Conservation (phyloP, 2,888 invertebrate genomes). For the Eudemis profundana region DNA sequence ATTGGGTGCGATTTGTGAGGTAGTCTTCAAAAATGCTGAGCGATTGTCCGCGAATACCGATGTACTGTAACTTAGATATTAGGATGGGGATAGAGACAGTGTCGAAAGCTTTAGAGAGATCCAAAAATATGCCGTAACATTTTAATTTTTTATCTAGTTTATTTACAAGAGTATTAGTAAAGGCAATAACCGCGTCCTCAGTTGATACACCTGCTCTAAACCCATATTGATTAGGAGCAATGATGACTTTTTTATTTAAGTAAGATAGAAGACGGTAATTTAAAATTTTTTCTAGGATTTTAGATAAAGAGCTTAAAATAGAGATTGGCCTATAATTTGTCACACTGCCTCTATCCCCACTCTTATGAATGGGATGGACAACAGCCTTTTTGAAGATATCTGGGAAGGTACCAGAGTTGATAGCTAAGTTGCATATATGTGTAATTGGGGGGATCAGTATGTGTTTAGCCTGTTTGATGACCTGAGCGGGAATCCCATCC, state of each 20-base stretch:
- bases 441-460: neutral
- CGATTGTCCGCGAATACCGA: neutral
- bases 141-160: neutral
- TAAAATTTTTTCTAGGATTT: too few species aligned
- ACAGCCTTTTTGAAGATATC: too few species aligned
- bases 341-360: too few species aligned
- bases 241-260: too few species aligned
- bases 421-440: constrained; percentile 13
- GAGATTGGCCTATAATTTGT: too few species aligned
- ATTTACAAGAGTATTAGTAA: neutral
- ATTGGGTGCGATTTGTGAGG: constrained; percentile 11
- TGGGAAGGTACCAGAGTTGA: constrained; percentile 9
- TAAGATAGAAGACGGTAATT: too few species aligned
- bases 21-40: constrained; percentile 23
- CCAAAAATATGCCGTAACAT: constrained; percentile 13
- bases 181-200: constrained; percentile 5
- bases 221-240: too few species aligned
- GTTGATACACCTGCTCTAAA: neutral
- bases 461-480: neutral
- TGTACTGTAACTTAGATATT: neutral
- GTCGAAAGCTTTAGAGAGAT: constrained; percentile 20
- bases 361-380: too few species aligned
- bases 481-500: constrained; percentile 13
- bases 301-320: too few species aligned
- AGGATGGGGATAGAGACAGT: constrained; percentile 15